phyloP scores from a whole-genome alignment of 2,113 vertebrate species.

The Nestor notabilis region DNA sequence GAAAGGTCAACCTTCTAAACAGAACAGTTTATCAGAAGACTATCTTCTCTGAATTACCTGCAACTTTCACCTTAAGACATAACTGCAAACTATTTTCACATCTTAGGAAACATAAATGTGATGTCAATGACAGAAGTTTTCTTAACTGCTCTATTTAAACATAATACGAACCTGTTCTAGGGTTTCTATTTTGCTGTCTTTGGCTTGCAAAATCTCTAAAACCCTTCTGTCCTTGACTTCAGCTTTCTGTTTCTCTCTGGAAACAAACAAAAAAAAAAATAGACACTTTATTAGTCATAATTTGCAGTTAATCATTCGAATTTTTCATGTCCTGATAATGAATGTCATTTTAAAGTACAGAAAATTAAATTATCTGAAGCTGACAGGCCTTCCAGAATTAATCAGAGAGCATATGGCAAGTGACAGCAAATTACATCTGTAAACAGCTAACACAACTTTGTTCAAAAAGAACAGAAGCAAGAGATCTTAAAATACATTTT shows the following conservation, averaged over 20 bases:
- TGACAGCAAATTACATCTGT: constrained; percentile 74
- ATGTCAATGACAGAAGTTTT: neutral
- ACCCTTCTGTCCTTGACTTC: constrained; percentile 91
- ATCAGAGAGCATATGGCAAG: constrained; percentile 77
- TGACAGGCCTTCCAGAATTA: constrained; percentile 74
- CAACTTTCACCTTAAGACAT: neutral
- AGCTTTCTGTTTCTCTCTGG: constrained; percentile 91
- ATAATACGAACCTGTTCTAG: constrained; percentile 85
- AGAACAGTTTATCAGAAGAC: neutral
- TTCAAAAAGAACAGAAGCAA: constrained; percentile 37
- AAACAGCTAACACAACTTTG: constrained; percentile 68
- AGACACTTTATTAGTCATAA: constrained; percentile 70
- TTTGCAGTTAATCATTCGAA: constrained; percentile 68
- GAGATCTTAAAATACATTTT: neutral
- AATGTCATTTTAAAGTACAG: constrained; percentile 72
- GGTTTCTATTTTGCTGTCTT: constrained; percentile 87
- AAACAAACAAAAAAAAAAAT: constrained; percentile 58
- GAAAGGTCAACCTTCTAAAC: neutral
- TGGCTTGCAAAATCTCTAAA: constrained; percentile 90
- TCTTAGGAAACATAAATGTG: neutral
- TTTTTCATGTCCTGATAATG: constrained; percentile 69
- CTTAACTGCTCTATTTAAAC: neutral
- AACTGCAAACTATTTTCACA: neutral
- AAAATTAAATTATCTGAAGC: constrained; percentile 74
- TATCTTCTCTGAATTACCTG: neutral